phyloP scores from a whole-genome alignment of 2,113 vertebrate species.

The Lampris megalopsis region DNA sequence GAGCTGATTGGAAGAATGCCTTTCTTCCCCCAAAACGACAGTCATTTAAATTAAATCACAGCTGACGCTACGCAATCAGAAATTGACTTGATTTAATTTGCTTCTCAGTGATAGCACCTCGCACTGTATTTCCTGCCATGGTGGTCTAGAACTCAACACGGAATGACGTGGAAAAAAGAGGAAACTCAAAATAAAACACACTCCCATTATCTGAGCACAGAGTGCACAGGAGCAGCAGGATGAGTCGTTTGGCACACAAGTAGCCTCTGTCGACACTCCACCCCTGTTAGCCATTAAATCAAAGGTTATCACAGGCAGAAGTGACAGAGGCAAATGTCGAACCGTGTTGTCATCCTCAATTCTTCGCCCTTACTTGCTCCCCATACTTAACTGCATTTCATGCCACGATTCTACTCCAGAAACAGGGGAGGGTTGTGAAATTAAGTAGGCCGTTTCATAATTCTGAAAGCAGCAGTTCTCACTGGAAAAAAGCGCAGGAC shows the following conservation, averaged over 20 bases:
- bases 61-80: neutral
- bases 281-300: slow-evolving; percentile 48
- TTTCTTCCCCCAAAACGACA: neutral
- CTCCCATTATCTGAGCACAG: slow-evolving; percentile 32
- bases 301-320: slow-evolving; percentile 59
- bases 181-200: slow-evolving; percentile 43
- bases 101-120: neutral
- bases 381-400: slow-evolving; percentile 1
- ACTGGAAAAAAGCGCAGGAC: slow-evolving; percentile 39
- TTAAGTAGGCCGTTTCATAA: slow-evolving; percentile 48
- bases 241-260: slow-evolving; percentile 32
- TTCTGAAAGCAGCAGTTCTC: slow-evolving; percentile 41
- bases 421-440: slow-evolving; percentile 40
- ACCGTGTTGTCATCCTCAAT: slow-evolving; percentile 29
- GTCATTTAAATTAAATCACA: neutral
- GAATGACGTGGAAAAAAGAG: slow-evolving; percentile 15
- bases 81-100: neutral
- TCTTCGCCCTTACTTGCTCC: slow-evolving; percentile 26
- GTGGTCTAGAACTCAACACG: slow-evolving; percentile 7
- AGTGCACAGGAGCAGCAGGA: slow-evolving; percentile 28
- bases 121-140: slow-evolving; percentile 12
- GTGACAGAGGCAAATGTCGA: slow-evolving; percentile 45
- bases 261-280: slow-evolving; percentile 32
- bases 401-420: slow-evolving; percentile 17
- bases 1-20: neutral